Evolutionary conservation across 2,113 vertebrate genomes (phyloP).

Genomic region (Puntigrus tetrazona): DNA sequence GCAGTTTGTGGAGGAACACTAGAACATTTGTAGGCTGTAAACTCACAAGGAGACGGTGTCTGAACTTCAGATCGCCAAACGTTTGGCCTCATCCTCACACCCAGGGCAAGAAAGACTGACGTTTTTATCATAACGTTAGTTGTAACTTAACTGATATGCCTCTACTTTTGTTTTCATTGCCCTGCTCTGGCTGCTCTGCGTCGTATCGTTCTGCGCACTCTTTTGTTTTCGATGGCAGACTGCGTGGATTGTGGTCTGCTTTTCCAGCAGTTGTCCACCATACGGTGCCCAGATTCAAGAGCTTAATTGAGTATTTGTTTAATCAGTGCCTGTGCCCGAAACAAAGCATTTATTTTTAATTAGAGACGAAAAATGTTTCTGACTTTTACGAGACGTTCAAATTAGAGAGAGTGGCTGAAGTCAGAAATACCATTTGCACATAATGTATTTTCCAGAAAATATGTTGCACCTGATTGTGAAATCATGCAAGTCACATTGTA

Average conservation of each 20-base stretch:
- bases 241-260: background rate
- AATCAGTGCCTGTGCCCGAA: conserved; percentile 26
- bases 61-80: conserved; percentile 50
- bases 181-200: conserved; percentile 1
- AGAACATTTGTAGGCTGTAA: conserved; percentile 57
- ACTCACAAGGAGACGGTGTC: conserved; percentile 46
- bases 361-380: background rate
- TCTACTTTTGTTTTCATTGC: conserved; percentile 37
- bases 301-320: conserved; percentile 32
- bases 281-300: conserved; percentile 7
- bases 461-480: background rate
- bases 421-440: background rate
- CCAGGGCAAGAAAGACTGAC: background rate
- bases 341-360: conserved; percentile 9
- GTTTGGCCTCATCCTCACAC: conserved; percentile 26
- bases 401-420: background rate
- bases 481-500: background rate
- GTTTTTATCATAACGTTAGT: background rate
- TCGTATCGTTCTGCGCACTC: background rate
- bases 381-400: background rate
- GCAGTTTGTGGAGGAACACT: conserved; percentile 58
- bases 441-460: background rate
- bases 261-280: conserved; percentile 24
- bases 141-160: conserved; percentile 12
- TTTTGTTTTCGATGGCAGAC: conserved; percentile 38